Evolutionary conservation across 1,140 invertebrate species (phyloP).

Genomic region (Theocolax elegans): DNA sequence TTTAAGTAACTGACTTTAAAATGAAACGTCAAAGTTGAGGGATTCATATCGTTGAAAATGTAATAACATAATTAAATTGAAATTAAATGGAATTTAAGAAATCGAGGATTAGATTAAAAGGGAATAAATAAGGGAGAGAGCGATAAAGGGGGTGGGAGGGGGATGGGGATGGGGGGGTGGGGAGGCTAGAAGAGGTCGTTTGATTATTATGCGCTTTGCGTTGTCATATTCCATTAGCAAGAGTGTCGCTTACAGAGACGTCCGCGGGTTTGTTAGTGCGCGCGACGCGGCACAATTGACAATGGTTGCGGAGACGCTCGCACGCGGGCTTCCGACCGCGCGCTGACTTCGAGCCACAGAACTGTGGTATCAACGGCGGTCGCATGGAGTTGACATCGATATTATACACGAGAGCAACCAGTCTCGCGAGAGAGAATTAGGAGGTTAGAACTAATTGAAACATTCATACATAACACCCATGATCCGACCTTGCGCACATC

Average conservation of each 20-base stretch:
- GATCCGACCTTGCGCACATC: too few relatives aligned
- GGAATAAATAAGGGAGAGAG: too few relatives aligned
- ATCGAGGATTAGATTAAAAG: too few relatives aligned
- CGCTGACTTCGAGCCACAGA: slow-evolving; percentile 55
- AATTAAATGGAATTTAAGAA: too few relatives aligned
- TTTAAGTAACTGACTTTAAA: too few relatives aligned
- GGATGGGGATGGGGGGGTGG: too few relatives aligned
- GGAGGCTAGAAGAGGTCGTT: slow-evolving; percentile 32
- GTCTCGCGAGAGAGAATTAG: not conserved
- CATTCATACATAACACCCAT: too few relatives aligned
- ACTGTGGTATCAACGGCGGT: not conserved
- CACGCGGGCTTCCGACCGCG: slow-evolving; percentile 32
- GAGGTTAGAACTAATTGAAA: too few relatives aligned
- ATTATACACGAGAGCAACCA: slow-evolving; percentile 35
- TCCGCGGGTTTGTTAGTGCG: slow-evolving; percentile 29
- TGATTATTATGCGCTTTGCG: slow-evolving; percentile 53
- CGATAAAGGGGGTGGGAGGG: too few relatives aligned
- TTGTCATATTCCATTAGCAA: slow-evolving; percentile 56
- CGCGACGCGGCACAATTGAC: slow-evolving; percentile 52
- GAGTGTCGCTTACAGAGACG: slow-evolving; percentile 50
- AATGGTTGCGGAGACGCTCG: slow-evolving; percentile 51
- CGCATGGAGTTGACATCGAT: slow-evolving; percentile 55
- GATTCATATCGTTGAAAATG: too few relatives aligned
- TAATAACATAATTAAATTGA: too few relatives aligned
- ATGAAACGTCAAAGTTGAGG: too few relatives aligned